These are phyloP conservation scores for Ypsolopha scabrella DNA, from an alignment of 2,888 invertebrate genomes.

Conservation along the genomic window DNA sequence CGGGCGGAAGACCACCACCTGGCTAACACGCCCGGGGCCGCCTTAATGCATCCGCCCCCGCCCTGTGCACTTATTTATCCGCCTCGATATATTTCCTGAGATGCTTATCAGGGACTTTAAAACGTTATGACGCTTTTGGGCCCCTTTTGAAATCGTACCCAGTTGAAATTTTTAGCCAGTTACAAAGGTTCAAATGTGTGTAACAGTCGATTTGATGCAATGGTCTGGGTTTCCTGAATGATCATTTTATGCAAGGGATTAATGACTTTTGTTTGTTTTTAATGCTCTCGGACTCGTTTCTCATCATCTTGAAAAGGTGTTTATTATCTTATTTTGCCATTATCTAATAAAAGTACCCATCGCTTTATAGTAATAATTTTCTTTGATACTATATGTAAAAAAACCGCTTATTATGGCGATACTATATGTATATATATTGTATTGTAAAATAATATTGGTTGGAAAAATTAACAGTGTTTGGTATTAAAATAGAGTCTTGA, in stretches of 20 bases:
- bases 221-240: background rate
- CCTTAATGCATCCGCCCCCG: slow-evolving; percentile 64
- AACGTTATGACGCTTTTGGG: slow-evolving; percentile 14
- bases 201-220: background rate
- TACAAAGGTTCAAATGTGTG: background rate
- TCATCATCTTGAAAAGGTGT: too few relatives aligned
- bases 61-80: slow-evolving; percentile 55
- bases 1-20: slow-evolving; percentile 19
- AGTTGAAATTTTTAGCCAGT: background rate
- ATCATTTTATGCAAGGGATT: background rate
- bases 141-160: background rate
- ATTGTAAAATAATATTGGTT: too few relatives aligned
- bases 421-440: too few relatives aligned
- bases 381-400: too few relatives aligned
- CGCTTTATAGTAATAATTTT: too few relatives aligned
- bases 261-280: background rate
- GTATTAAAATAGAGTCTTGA: too few relatives aligned
- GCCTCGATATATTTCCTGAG: slow-evolving; percentile 55
- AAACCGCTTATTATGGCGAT: too few relatives aligned
- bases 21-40: slow-evolving; percentile 50
- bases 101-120: slow-evolving; percentile 29
- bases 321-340: too few relatives aligned
- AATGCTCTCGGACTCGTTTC: too few relatives aligned
- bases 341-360: too few relatives aligned
- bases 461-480: too few relatives aligned